phyloP scores from a whole-genome alignment of 2,888 invertebrate species.

The Tenodera sinensis region DNA sequence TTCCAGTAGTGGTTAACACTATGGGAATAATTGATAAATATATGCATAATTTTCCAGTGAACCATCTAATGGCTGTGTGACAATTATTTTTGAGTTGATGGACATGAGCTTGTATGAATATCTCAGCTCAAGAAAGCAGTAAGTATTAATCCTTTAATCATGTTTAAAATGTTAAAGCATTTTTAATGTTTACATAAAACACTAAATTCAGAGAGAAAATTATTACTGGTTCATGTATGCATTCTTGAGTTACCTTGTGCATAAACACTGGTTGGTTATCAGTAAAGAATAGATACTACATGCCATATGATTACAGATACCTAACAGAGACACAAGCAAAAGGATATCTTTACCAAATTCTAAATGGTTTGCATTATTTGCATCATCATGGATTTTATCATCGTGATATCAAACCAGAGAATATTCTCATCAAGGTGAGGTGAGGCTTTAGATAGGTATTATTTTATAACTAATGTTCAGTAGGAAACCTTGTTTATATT shows the following conservation, averaged over 20 bases:
- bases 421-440: conserved; percentile 58
- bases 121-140: conserved; percentile 52
- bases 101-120: conserved; percentile 66
- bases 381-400: conserved; percentile 62
- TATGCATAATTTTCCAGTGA: conserved; percentile 47
- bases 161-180: too few relatives aligned
- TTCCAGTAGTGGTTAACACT: too few relatives aligned
- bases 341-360: conserved; percentile 57
- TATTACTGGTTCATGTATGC: too few relatives aligned
- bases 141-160: conserved; percentile 19
- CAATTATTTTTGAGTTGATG: conserved; percentile 64
- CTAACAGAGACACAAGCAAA: conserved; percentile 54
- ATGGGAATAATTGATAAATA: background rate
- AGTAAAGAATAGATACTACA: too few relatives aligned
- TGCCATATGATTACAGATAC: conserved; percentile 39
- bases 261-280: too few relatives aligned
- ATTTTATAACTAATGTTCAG: too few relatives aligned
- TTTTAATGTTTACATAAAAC: too few relatives aligned
- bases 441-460: background rate
- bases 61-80: conserved; percentile 53
- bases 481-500: too few relatives aligned
- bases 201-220: too few relatives aligned
- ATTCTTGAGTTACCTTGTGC: too few relatives aligned
- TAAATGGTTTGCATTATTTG: conserved; percentile 58
- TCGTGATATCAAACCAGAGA: conserved; percentile 68